Base-by-base conservation (phyloP, 2,888 invertebrate species). In the Lasiommata megera region DNA sequence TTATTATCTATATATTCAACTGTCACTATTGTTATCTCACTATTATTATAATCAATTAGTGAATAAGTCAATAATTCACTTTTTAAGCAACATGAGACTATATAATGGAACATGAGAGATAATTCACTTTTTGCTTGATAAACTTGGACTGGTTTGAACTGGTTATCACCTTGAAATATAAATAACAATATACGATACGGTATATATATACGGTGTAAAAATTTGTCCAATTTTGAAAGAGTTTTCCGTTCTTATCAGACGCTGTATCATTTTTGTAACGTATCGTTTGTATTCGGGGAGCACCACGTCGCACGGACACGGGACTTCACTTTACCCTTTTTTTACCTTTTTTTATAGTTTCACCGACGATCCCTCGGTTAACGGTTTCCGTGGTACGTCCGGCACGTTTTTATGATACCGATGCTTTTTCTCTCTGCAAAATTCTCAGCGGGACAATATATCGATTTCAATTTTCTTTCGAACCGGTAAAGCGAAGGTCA, bases 251-350 rank as follows among this genome's bases (percentile, higher is more conserved):
- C 52, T 51, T 48, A 61, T 65, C 59, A 61, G 66, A 69, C 71
- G 65, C 71, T 73, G 68, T 71, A 74, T 46, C 11, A 46, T 46
- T 46, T 44, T 16, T 16, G 70, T 77, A 75, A 74, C 72, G 67
- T 67, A 74, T 77, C 77, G 76, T 84, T 83, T 80, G 78, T 84
- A 84, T 83, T 80, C 84, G 73, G 72, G 63, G 54, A 71, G 70
- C 71, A 72, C 67, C 73, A 73, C 76, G 79, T 73, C 71, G 67
- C 68, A 67, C 62, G 74, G 79, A 80, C 78, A 82, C 59, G 76
- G 73, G 72, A 76, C 72, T 77, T 72, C 73, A 77, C 77, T 79
- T 75, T 70, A 65, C 70, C 70, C 67, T 67, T 73, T 76, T 72
- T 71, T 58, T 53, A 44, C 56, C 50, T 59, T 61, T 61, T n/a